Evolutionary conservation across 2,797 vertebrate genomes (phyloP), one percentile per base, ranked within the genome.

Genomic region (Poliocrania exsul): DNA sequence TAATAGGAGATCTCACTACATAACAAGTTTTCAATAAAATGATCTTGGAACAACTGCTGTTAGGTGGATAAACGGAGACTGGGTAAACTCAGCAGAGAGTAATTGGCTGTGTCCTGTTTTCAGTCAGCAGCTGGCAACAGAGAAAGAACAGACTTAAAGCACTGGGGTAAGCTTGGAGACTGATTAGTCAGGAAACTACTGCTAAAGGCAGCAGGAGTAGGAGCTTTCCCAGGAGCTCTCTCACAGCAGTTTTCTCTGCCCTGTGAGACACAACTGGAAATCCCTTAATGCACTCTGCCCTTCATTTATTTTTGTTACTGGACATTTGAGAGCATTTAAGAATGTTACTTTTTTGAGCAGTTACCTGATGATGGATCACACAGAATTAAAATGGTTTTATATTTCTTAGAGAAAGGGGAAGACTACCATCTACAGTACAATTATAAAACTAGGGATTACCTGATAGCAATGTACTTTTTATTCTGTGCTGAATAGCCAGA

Each of bases 301-400:
- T 98, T 97, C 96, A 97, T 97, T 97, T 98, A 94, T 97, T 98
- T 98, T 97, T 97, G 96, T 91, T 97, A 96, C 89, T 94, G 96
- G 98, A 96, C 96, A 97, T 97, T 95, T 87, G 74, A 97, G 96
- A 95, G 92, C 91, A 93, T 96, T 97, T 97, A 96, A 95, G 90
- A 96, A 90, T 33, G 93, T 94, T 92, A 93, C 92, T 89, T 94
- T 95, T 95, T 86, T 94, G 91, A 96, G 92, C 95, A 95, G 91
- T 64, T 97, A 92, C 81, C 84, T 82, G 73, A 96, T 97, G 97
- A 98, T 96, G 96, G 96, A 98, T 98, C 93, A 95, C 94, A 95
- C 20, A 90, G 88, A 97, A 97, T 96, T 96, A 94, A 95, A 97
- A 96, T 37, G 13, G 79, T 70, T 85, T 70, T 94, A n/a, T 72